Percentiles rank a stretch among this genome's conserved stretches.
Conservation (phyloP, 2,888 invertebrate species). For the Isoperla grammatica region DNA sequence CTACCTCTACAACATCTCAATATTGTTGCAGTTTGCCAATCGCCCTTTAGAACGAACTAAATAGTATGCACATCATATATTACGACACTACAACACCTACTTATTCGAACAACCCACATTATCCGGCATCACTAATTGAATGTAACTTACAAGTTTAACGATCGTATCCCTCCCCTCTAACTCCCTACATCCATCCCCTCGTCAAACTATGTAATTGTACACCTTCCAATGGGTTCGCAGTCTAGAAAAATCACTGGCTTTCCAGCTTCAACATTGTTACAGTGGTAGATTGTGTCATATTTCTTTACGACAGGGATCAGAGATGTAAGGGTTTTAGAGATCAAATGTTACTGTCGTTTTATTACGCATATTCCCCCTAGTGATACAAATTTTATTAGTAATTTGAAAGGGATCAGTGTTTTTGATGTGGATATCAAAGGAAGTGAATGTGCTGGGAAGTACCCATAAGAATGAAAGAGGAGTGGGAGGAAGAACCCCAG, state of each 20-base stretch:
- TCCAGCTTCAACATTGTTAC: constrained; percentile 4
- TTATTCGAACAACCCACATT: too few species aligned
- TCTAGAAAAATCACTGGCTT: not conserved
- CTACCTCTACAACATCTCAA: too few species aligned
- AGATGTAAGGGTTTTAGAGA: constrained; percentile 17
- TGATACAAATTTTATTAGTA: constrained; percentile 20
- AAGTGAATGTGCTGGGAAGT: constrained; percentile 16
- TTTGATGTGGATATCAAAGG: constrained; percentile 16
- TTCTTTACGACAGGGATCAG: constrained; percentile 17
- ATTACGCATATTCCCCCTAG: constrained; percentile 18
- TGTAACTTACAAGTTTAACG: too few species aligned
- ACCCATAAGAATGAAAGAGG: constrained; percentile 18
- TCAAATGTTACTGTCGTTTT: constrained; percentile 17
- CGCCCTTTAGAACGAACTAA: too few species aligned
- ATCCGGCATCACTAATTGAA: too few species aligned
- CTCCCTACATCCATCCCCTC: too few species aligned
- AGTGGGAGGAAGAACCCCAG: constrained; percentile 1
- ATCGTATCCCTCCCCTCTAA: too few species aligned
- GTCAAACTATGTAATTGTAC: too few species aligned
- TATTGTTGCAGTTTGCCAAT: too few species aligned
- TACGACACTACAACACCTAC: too few species aligned
- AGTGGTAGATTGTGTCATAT: constrained; percentile 9
- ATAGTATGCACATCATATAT: too few species aligned
- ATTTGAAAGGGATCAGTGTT: constrained; percentile 20
- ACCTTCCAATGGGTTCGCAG: too few species aligned